These are phyloP conservation scores for Leucophenga varia DNA, from an alignment of 1,140 invertebrate species.

Conservation along the genomic window DNA sequence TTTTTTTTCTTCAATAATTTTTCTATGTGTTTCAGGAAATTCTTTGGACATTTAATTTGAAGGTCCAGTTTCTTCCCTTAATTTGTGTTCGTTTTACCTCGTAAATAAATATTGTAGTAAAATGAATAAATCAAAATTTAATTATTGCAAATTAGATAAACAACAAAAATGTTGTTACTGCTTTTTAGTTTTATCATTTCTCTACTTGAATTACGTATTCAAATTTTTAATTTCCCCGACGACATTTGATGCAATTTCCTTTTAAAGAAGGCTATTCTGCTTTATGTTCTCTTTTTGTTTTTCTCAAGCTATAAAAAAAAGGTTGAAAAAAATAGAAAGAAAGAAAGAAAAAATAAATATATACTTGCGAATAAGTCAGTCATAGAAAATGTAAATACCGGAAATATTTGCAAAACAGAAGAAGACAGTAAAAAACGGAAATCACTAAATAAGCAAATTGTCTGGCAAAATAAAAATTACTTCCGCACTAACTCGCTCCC, in stretches of 20 bases:
- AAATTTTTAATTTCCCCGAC: slow-evolving; percentile 13
- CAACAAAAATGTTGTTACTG: no score
- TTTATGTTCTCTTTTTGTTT: neutral
- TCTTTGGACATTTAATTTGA: no score
- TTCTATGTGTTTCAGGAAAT: no score
- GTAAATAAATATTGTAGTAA: no score
- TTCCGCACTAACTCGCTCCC: no score
- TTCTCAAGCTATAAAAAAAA: neutral
- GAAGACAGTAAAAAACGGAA: slow-evolving; percentile 30
- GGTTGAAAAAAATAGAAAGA: neutral
- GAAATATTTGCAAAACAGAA: slow-evolving; percentile 37
- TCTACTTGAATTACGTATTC: no score
- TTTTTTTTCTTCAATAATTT: no score
- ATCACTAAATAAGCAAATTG: slow-evolving; percentile 57
- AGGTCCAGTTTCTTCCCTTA: no score
- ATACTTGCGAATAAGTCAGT: neutral
- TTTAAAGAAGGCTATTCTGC: neutral
- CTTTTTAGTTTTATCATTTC: no score
- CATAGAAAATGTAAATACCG: slow-evolving; percentile 29
- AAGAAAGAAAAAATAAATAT: neutral
- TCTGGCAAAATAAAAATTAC: slow-evolving; percentile 56
- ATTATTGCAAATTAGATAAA: no score
- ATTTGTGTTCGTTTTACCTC: no score
- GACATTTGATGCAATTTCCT: slow-evolving; percentile 15
- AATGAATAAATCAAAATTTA: no score